phyloP scores from a whole-genome alignment of 2,797 vertebrate species.

The Diplodus puntazzo region DNA sequence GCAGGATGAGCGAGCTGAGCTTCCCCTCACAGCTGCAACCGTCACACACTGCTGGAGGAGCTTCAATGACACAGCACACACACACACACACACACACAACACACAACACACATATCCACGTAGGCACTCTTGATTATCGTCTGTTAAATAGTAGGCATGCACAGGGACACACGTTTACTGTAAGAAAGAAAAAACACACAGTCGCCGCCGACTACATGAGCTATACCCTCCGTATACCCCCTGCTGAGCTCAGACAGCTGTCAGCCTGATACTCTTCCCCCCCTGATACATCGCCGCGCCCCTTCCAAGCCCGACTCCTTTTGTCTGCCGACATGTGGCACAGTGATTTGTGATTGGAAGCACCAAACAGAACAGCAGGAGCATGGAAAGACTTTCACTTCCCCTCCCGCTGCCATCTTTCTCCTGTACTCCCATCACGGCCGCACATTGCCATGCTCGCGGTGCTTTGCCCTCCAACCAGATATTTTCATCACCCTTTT shows the following conservation, averaged over 20 bases:
- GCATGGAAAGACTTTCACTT: constrained; percentile 43
- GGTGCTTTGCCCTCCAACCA: constrained; percentile 58
- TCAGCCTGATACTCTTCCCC: constrained; percentile 51
- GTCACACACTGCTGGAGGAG: constrained; percentile 68
- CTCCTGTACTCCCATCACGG: constrained; percentile 28
- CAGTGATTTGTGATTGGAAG: constrained; percentile 64
- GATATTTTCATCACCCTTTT: constrained; percentile 69
- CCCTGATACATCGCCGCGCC: constrained; percentile 35
- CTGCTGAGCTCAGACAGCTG: constrained; percentile 52
- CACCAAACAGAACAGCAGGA: constrained; percentile 50
- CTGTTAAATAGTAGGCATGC: constrained; percentile 29
- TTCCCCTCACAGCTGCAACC: constrained; percentile 69
- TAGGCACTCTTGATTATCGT: constrained; percentile 27
- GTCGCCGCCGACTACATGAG: constrained; percentile 31
- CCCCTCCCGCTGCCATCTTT: constrained; percentile 34
- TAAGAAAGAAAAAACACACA: not conserved
- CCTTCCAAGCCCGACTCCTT: constrained; percentile 54
- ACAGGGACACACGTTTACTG: constrained; percentile 1
- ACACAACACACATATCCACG: constrained; percentile 17
- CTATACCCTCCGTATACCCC: constrained; percentile 19
- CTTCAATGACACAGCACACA: constrained; percentile 60
- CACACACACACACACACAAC: not conserved
- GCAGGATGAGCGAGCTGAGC: constrained; percentile 55
- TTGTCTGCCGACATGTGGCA: constrained; percentile 56
- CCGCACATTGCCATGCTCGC: constrained; percentile 48